Base-by-base conservation (phyloP, 2,113 vertebrate species). In the Tetrao urogallus region DNA sequence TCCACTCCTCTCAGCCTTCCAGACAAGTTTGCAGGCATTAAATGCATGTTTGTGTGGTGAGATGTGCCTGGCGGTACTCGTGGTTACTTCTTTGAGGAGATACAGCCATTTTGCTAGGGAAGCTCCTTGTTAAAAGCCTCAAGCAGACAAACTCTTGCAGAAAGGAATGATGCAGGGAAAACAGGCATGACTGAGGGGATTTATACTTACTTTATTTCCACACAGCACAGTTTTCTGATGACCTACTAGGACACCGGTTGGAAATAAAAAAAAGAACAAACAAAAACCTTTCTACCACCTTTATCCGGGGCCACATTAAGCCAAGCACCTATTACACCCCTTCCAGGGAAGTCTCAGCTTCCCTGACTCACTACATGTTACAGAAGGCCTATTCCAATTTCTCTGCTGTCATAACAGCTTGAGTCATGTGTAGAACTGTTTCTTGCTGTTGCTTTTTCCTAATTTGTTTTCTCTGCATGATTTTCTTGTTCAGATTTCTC, bases 171-270 rank as follows among this genome's bases (percentile, higher is more conserved):
- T 89, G 61, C 18, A 38, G n/a, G 32, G 9, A 52, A 47, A 85
- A 32, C 7, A 75, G 38, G 24, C 30, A 69, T 1, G 3, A 12
- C 18, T 25, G 0, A 1, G 36, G 13, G 14, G 50, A 21, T 42
- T 86, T 86, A 67, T 54, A 18, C n/a, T 80, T n/a, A 38, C 48
- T 60, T 48, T 78, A 48, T 87, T 80, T 77, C 34, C 27, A 86
- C 67, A 58, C 18, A 70, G 18, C 30, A 63, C 8, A 36, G 8
- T 58, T 90, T 90, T 70, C 42, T 40, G 40, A 57, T 40, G 36
- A 28, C 13, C 22, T 24, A 50, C 38, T 45, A 47, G 25, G 9
- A 13, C 71, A 89, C 1, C 43, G 42, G 34, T 5, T 4, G 58
- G 58, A 69, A 56, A 58, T 42, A 30, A 34, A 8, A 4, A n/a